Conservation (phyloP, 2,888 invertebrate genomes). For the Hypolimnas misippus region DNA sequence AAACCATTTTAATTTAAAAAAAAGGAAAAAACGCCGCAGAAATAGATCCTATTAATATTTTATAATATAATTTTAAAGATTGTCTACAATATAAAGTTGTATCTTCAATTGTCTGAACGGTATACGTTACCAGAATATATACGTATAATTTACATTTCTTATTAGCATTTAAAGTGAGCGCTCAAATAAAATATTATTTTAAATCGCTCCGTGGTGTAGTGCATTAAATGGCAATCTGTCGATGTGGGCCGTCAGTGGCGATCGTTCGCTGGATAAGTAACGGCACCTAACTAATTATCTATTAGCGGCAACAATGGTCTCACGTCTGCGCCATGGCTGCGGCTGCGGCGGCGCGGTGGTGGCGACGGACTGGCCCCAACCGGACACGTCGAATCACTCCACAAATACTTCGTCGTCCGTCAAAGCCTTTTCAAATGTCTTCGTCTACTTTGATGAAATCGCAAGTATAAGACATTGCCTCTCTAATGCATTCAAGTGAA, state of each 20-base stretch:
- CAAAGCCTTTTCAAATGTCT: not conserved
- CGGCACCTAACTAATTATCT: conserved; percentile 80
- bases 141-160: conserved; percentile 4
- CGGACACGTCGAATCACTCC: conserved; percentile 51
- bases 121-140: conserved; percentile 10
- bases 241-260: conserved; percentile 64
- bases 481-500: not conserved
- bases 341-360: conserved; percentile 18
- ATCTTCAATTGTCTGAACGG: conserved; percentile 6
- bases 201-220: conserved; percentile 45
- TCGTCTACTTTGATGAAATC: not conserved
- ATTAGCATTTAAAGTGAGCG: conserved; percentile 6
- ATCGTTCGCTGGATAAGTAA: conserved; percentile 67
- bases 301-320: conserved; percentile 78
- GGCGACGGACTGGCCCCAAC: conserved; percentile 7
- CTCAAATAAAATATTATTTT: conserved; percentile 21
- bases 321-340: conserved; percentile 62
- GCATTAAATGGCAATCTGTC: conserved; percentile 57
- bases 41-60: not conserved
- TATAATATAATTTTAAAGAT: conserved; percentile 9
- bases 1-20: not conserved
- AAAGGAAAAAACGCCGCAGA: not conserved
- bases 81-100: not conserved
- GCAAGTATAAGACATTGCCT: not conserved
- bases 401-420: conserved; percentile 11